Conservation (phyloP, 2,888 invertebrate genomes). For the Drosophila dives region DNA sequence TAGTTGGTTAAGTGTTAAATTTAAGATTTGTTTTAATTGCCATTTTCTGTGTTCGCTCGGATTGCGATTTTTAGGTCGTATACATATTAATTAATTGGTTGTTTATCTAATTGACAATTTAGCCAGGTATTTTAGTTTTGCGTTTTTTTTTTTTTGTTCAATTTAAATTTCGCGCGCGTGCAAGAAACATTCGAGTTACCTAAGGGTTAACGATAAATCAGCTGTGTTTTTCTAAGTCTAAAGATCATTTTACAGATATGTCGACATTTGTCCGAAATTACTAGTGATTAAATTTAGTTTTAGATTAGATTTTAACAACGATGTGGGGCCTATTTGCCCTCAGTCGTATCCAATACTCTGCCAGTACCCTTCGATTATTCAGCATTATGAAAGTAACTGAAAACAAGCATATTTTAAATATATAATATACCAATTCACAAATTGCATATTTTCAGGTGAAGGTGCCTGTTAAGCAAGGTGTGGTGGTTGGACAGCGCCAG, state of each 20-base stretch:
- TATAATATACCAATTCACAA: background rate
- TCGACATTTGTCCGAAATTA: background rate
- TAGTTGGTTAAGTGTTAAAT: no score
- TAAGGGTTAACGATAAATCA: slow-evolving; percentile 48
- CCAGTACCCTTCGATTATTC: slow-evolving; percentile 28
- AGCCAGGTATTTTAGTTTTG: background rate
- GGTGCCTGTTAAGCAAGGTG: slow-evolving; percentile 85
- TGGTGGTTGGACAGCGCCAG: slow-evolving; percentile 85
- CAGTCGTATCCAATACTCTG: slow-evolving; percentile 6
- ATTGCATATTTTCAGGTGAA: slow-evolving; percentile 57
- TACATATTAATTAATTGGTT: background rate
- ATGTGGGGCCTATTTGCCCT: slow-evolving; percentile 27
- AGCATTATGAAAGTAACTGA: slow-evolving; percentile 59
- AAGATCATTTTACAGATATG: slow-evolving; percentile 22
- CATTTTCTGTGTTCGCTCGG: background rate
- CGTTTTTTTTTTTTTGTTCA: background rate
- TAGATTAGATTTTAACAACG: background rate
- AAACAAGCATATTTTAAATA: background rate
- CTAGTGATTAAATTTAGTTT: slow-evolving; percentile 26
- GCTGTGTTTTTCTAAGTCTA: slow-evolving; percentile 36
- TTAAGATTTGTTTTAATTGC: background rate
- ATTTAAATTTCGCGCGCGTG: background rate
- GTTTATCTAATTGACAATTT: background rate
- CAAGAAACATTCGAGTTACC: background rate
- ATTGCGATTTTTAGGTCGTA: background rate